phyloP scores from a whole-genome alignment of 2,113 vertebrate species.

The Silurus asotus region DNA sequence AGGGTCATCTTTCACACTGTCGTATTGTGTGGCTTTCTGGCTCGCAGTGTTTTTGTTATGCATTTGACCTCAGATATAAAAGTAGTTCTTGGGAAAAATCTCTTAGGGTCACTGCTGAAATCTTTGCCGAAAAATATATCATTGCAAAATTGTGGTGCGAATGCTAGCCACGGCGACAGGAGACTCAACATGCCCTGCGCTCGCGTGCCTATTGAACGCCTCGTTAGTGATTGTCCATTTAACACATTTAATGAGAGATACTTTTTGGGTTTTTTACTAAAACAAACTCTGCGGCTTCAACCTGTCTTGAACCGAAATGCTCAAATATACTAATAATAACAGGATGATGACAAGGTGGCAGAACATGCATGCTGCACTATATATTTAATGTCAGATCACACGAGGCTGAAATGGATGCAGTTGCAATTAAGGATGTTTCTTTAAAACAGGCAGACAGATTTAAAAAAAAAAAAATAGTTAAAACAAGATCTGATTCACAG shows the following conservation, averaged over 20 bases:
- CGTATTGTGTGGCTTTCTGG: conserved; percentile 60
- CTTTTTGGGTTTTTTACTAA: not conserved
- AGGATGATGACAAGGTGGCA: not conserved
- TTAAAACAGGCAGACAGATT: too few species aligned
- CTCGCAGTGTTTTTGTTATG: conserved; percentile 53
- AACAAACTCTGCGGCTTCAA: not conserved
- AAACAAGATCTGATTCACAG: too few species aligned
- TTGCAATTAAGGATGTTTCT: too few species aligned
- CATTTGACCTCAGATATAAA: conserved; percentile 58
- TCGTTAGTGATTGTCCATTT: not conserved
- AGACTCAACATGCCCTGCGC: not conserved
- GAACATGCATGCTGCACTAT: not conserved
- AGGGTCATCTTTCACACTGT: conserved; percentile 47
- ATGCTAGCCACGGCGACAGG: not conserved
- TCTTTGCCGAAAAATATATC: not conserved
- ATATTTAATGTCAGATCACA: not conserved
- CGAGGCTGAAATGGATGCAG: too few species aligned
- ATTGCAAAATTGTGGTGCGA: not conserved
- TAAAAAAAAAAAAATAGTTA: too few species aligned
- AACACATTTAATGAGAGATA: not conserved
- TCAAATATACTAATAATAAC: conserved; percentile 3
- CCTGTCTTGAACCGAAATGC: not conserved
- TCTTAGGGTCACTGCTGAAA: not conserved
- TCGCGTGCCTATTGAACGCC: not conserved
- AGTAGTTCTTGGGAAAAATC: conserved; percentile 29